Evolutionary conservation across 2,113 vertebrate species (phyloP), one percentile per base, ranked within the genome.

Genomic region (Lathamus discolor): DNA sequence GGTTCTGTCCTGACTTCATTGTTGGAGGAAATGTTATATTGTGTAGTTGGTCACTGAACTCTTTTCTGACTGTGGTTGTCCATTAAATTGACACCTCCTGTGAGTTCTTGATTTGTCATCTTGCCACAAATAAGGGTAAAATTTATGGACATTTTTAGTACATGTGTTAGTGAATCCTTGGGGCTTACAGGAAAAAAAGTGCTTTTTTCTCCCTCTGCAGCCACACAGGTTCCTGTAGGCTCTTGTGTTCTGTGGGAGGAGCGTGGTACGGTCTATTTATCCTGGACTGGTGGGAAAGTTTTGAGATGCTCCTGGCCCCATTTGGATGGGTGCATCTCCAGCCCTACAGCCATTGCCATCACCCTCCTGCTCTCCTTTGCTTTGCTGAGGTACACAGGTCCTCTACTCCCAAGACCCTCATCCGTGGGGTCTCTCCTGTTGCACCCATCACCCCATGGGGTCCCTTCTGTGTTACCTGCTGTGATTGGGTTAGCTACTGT

Each of bases 401-500:
- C 14, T 73, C 39, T n/a, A n/a, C 7, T 6, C 8, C 3, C 0
- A 0, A 44, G 28, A 11, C 10, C 13, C 20, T 62, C n/a, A 61
- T 37, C 31, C 5, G 0, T 2, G 5, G 23, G 5, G 15, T 49
- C 16, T 44, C 17, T 67, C 37, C 44, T 73, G 49, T 2, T 5
- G 29, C 9, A n/a, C 57, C 37, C 49, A 33, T 72, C 0, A 1
- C 15, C 9, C 59, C 44, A 2, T 3, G 33, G 8, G 35, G 11
- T n/a, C 19, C 13, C 46, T 70, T 27, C 23, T n/a, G 9, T 44
- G 33, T 28, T 72, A 18, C 35, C 48, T 55, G n/a, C 55, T 31
- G 46, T 2, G 2, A 0, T 0, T 20, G 29, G 22, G 10, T 11
- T 73, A 27, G 57, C 29, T 35, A 0, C 0, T 0, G 35, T 55